Percentiles rank a stretch among this genome's conserved stretches.
phyloP scores from a whole-genome alignment of 2,888 invertebrate genomes.

The Papilio gigon region DNA sequence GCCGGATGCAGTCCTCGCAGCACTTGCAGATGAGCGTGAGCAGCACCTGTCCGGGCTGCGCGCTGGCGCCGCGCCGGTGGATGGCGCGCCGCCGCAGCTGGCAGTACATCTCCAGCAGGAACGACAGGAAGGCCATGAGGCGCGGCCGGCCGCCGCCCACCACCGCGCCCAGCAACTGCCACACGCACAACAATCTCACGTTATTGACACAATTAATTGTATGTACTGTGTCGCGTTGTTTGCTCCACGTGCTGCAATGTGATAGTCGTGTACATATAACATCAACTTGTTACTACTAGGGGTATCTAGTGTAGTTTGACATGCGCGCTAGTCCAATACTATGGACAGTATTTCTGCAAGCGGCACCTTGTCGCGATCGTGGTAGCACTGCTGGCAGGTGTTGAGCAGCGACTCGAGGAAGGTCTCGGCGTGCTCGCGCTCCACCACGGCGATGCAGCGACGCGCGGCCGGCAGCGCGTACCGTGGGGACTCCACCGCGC shows the following conservation, averaged over 20 bases:
- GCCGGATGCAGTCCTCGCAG: constrained; percentile 93
- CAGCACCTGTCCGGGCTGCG: constrained; percentile 84
- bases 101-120: constrained; percentile 95
- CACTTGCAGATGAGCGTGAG: constrained; percentile 93
- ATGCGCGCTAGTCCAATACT: too few species aligned
- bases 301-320: too few species aligned
- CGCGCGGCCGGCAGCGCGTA: constrained; percentile 93
- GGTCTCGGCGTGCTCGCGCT: constrained; percentile 93
- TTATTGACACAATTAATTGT: too few species aligned
- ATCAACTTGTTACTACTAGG: too few species aligned
- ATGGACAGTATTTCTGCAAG: too few species aligned
- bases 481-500: constrained; percentile 89
- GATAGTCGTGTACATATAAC: too few species aligned
- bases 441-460: constrained; percentile 92
- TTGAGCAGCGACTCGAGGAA: constrained; percentile 94
- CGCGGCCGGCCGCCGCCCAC: constrained; percentile 85
- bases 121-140: constrained; percentile 93
- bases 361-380: constrained; percentile 89
- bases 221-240: too few species aligned
- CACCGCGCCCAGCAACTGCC: constrained; percentile 77
- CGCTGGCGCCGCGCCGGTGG: constrained; percentile 80
- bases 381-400: constrained; percentile 95
- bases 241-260: too few species aligned
- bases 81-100: constrained; percentile 88
- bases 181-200: too few species aligned